Evolutionary conservation across 2,797 vertebrate genomes (phyloP).

Genomic region (Australoheros facetus): DNA sequence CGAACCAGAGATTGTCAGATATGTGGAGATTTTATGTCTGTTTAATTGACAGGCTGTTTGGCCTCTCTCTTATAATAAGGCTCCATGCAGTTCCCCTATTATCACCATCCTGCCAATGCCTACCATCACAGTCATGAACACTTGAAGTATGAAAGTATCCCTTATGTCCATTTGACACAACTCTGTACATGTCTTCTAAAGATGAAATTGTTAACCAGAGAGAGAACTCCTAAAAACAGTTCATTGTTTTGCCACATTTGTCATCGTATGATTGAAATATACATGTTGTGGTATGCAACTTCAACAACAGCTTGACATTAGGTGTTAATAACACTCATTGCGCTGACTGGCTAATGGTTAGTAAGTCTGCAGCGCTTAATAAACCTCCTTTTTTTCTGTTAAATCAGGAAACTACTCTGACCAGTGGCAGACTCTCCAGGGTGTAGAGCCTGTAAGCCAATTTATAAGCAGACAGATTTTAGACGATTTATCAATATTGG

Average conservation of each 20-base stretch:
- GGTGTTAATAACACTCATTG: background rate
- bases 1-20: conserved; percentile 33
- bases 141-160: background rate
- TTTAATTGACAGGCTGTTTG: conserved; percentile 52
- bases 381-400: background rate
- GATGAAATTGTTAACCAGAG: background rate
- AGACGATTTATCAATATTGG: background rate
- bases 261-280: background rate
- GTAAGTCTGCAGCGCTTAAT: background rate
- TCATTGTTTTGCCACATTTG: background rate
- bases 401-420: too few species aligned
- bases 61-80: conserved; percentile 46
- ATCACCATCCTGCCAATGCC: conserved; percentile 26
- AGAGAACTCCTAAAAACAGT: background rate
- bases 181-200: background rate
- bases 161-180: conserved; percentile 3
- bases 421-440: too few species aligned
- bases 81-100: conserved; percentile 32
- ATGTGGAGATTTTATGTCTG: conserved; percentile 27
- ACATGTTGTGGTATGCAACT: rapidly evolving
- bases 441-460: too few species aligned
- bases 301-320: background rate
- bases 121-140: conserved; percentile 9
- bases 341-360: background rate
- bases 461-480: background rate